Percentiles rank a stretch among this genome's conserved stretches.
phyloP scores from a whole-genome alignment of 2,888 invertebrate genomes.

The Chrysomela aeneicollis region DNA sequence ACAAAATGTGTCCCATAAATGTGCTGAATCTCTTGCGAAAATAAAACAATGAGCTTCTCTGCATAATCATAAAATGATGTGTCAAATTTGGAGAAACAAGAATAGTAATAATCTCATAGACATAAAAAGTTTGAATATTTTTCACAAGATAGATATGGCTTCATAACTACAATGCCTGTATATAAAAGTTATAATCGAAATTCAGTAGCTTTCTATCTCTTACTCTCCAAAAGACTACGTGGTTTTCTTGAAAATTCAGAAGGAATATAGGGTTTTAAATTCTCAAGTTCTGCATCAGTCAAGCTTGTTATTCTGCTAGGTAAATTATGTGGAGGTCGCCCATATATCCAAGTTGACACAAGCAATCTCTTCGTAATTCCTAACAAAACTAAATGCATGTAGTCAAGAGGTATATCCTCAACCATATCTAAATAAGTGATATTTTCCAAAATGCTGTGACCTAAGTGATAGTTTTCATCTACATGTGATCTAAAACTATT shows the following conservation, averaged over 20 bases:
- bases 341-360: not conserved
- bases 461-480: slow-evolving; percentile 8
- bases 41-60: too few relatives aligned
- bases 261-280: not conserved
- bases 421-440: slow-evolving; percentile 5
- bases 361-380: slow-evolving; percentile 10
- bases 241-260: not conserved
- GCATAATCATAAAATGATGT: too few relatives aligned
- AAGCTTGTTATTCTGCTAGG: not conserved
- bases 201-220: not conserved
- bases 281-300: not conserved
- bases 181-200: too few relatives aligned
- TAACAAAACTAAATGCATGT: slow-evolving; percentile 1
- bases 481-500: not conserved
- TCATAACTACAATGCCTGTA: too few relatives aligned
- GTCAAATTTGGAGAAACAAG: too few relatives aligned
- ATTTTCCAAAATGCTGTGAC: slow-evolving; percentile 6
- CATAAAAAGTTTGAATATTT: too few relatives aligned
- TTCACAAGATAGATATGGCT: too few relatives aligned
- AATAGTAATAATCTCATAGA: too few relatives aligned
- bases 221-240: not conserved
- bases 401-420: not conserved
- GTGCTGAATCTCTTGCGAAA: too few relatives aligned
- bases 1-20: too few relatives aligned
- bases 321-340: not conserved